These are phyloP conservation scores for Cerastoderma edule DNA, from an alignment of 2,888 invertebrate genomes.

Conservation along the genomic window DNA sequence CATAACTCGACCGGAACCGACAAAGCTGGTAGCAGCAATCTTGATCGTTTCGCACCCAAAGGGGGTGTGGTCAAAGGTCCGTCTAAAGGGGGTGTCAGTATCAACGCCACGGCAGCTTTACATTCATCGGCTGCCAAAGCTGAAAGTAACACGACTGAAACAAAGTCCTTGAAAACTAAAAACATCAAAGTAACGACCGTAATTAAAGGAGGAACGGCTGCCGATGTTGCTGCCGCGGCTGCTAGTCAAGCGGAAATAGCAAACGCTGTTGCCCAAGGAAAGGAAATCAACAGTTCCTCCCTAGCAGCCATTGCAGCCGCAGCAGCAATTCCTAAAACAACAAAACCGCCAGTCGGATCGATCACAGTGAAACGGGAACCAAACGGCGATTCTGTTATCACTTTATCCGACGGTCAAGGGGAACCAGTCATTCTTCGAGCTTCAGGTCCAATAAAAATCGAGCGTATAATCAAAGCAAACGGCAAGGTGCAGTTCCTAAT, in stretches of 20 bases:
- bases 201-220: slow-evolving; percentile 41
- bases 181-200: slow-evolving; percentile 48
- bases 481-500: slow-evolving; percentile 59
- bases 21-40: neutral
- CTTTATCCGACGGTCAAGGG: slow-evolving; percentile 51
- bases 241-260: slow-evolving; percentile 49
- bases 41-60: neutral
- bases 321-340: neutral
- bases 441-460: slow-evolving; percentile 54
- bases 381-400: slow-evolving; percentile 54
- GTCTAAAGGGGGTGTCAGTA: neutral
- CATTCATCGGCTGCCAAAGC: slow-evolving; percentile 30
- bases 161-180: slow-evolving; percentile 52
- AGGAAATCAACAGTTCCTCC: slow-evolving; percentile 40
- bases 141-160: slow-evolving; percentile 41
- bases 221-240: slow-evolving; percentile 42
- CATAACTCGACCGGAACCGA: neutral
- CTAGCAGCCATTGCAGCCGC: slow-evolving; percentile 23
- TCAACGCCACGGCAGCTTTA: slow-evolving; percentile 28
- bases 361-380: slow-evolving; percentile 50
- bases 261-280: slow-evolving; percentile 50
- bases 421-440: slow-evolving; percentile 55
- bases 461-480: slow-evolving; percentile 49
- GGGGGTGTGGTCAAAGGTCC: neutral
- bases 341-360: slow-evolving; percentile 37